Base-by-base conservation (phyloP, 2,113 vertebrate genomes). In the Recurvirostra avosetta region DNA sequence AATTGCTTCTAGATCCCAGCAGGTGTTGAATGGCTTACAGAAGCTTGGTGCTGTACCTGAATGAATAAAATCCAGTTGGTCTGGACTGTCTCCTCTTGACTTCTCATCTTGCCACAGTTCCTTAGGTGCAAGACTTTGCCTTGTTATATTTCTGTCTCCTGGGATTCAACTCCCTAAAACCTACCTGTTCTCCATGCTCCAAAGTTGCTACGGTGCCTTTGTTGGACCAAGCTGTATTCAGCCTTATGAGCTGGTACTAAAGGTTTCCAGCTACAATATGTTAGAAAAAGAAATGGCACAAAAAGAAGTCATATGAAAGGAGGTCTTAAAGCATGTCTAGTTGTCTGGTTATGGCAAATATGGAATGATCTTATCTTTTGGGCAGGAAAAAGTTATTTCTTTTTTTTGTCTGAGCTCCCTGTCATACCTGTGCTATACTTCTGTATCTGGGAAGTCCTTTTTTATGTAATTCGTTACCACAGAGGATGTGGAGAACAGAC, bases 381-480 rank as follows among this genome's bases (percentile, higher is more conserved):
- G 40, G 4, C 36, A 73, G 68, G 72, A 53, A 84, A 21, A n/a
- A 59, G 32, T 79, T 88, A 27, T 2, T 90, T 5, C 9, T 38
- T 4, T 41, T 94, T 25, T 61, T 68, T 1, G 1, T 43, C n/a
- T 80, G 43, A 68, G n/a, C 23, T 83, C 36, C 4, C 7, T 34
- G 34, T 22, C 29, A 32, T 16, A 41, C 6, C 15, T 9, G 26
- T 62, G 22, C 20, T 50, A 1, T 63, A 26, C 15, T 12, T 71
- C 8, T 15, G 25, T 43, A 18, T 41, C 19, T 89, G 22, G 5
- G 11, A 72, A 88, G 40, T 40, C 36, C 52, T 68, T 73, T 43
- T 30, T 72, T 0, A 0, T 17, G 27, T 16, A 14, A 3, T 65
- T 49, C 29, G 17, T 49, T 75, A 36, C 14, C n/a, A 41, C 15